Evolutionary conservation across 2,888 invertebrate genomes (phyloP), one percentile per base, ranked within the genome.

Genomic region (Selenia dentaria): DNA sequence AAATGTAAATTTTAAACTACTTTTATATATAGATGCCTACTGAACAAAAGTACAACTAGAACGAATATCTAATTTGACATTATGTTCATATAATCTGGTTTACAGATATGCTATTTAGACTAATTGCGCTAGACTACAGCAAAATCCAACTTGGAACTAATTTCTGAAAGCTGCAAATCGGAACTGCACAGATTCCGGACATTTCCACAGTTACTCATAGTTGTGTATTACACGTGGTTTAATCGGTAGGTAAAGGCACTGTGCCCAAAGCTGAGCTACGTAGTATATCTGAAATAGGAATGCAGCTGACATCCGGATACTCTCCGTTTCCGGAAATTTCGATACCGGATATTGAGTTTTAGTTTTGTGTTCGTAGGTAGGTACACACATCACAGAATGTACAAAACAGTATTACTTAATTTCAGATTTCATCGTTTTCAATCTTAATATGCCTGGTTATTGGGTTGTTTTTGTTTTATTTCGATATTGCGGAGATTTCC

Each of bases 181-280:
- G 27, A 33, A 22, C 10, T 9, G n/a, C 27, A 5, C 20, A 13
- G 36, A 27, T 37, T 11, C 12, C 29, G 12, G 16, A 28, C 29
- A 12, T 1, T 28, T 24, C 28, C 27, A 16, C 14, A 16, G 33
- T 16, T 39, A 8, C 6, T 11, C 24, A 28, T 42, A 41, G 44
- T 31, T 34, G 35, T 22, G 26, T 16, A 33, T 42, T 41, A 9
- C 12, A 39, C 29, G 31, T 35, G n/a, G 34, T 29, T 28, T 34
- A 28, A 35, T 39, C 40, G 33, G 22, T 25, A 11, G 28, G n/a
- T n/a, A n/a, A n/a, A 34, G 14, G 20, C 35, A 32, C 6, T 37
- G 33, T 11, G 20, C 20, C n/a, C 22, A 4, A 26, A 11, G 10
- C 25, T 3, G 9, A 12, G 9, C 10, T 11, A 25, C 14, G 13